Evolutionary conservation across 2,113 vertebrate genomes (phyloP), one percentile per base, ranked within the genome.

Genomic region (Dromas ardeola): DNA sequence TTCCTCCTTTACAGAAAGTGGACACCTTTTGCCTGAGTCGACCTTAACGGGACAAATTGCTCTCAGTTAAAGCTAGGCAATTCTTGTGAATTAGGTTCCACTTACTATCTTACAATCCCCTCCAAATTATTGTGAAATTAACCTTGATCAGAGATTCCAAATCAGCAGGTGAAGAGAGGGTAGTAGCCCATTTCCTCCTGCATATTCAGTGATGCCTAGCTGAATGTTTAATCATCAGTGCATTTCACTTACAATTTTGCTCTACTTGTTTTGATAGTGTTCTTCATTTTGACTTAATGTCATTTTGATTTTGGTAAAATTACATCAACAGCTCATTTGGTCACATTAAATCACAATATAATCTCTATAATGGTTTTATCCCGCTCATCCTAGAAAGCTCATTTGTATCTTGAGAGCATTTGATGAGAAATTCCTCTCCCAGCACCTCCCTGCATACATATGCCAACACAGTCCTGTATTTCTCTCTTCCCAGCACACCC

Each of bases 251-350:
- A 19, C 5, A 45, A 12, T 70, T 53, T 85, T 89, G 19, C 56
- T 92, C 26, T 80, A 27, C 62, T 84, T 79, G n/a, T 38, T 94
- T 92, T 87, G 56, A 40, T 74, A 38, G 26, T n/a, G 17, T 78
- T 86, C 88, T 92, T 92, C 36, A 40, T 74, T 90, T 83, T 97
- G 47, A 91, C 55, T 86, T 72, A 47, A 74, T 58, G 40, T 81
- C 43, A 30, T 81, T 86, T 32, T 17, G 7, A 13, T 88, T 93
- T 86, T 55, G 52, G 25, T 67, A 38, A 84, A 95, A 91, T 86
- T 76, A 49, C 16, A 86, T 84, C 92, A 88, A 6, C 63, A 59
- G 45, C 55, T 79, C 29, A 49, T 74, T 94, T 86, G 58, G 50
- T 79, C 63, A 32, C 38, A 66, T 83, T 92, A 83, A 90, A 73